A percentile compares a stretch with the other conserved stretches of the same genome.
Evolutionary conservation across 2,113 vertebrate species (phyloP).

Genomic region (Chloebia gouldiae): DNA sequence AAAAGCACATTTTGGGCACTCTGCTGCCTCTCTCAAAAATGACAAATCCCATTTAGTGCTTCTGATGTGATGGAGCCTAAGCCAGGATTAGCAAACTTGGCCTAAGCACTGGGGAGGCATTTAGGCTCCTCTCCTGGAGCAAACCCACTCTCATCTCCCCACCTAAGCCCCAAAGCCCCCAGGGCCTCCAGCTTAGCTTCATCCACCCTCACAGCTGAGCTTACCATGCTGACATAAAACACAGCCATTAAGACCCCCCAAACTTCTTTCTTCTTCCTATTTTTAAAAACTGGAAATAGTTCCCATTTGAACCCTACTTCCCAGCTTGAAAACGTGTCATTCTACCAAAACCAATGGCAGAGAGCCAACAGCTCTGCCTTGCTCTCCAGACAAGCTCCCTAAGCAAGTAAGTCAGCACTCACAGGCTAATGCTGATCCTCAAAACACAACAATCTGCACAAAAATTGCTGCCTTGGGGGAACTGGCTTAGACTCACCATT

Average conservation of each 20-base stretch:
- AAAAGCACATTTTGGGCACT: background rate
- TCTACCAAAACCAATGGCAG: background rate
- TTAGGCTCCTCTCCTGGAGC: background rate
- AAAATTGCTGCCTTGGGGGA: background rate
- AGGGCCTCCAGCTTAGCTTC: background rate
- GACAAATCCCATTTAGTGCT: background rate
- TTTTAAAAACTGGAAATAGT: background rate
- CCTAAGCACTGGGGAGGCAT: background rate
- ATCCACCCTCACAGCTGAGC: background rate
- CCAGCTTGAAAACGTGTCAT: background rate
- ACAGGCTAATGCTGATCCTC: background rate
- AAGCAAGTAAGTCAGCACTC: background rate
- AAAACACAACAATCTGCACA: background rate
- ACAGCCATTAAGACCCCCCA: no score
- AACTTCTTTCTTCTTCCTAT: accelerated
- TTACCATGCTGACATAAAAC: background rate
- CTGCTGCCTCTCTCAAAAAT: background rate
- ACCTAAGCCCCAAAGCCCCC: background rate
- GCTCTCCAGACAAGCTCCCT: background rate
- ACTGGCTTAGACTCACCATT: background rate
- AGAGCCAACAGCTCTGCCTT: background rate
- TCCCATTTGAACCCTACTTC: background rate
- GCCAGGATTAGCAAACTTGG: background rate
- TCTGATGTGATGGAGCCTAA: background rate
- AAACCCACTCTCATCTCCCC: background rate